These are phyloP conservation scores for Uria aalge DNA, from an alignment of 2,113 vertebrate genomes.

Conservation along the genomic window DNA sequence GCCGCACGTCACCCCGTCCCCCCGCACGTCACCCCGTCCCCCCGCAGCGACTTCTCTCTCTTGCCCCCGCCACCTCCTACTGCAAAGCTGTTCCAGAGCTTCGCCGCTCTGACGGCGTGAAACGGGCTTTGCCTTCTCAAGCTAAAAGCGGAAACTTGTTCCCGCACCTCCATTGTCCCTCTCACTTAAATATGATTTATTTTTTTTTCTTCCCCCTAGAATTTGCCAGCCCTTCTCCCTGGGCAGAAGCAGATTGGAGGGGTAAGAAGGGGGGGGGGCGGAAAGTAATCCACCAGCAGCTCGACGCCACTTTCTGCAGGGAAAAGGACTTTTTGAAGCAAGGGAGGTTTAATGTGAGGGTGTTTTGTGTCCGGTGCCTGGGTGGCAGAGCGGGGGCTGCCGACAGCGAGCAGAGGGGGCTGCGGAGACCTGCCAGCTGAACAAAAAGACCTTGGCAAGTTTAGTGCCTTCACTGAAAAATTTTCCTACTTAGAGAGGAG, in stretches of 20 bases:
- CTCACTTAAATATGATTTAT: neutral
- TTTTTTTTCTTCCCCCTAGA: neutral
- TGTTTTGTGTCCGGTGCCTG: neutral
- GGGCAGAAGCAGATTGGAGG: neutral
- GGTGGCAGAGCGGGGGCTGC: neutral
- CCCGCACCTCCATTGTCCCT: slow-evolving; percentile 24
- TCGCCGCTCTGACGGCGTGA: neutral
- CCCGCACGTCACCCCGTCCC: neutral
- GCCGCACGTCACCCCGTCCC: too few species aligned
- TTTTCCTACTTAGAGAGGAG: slow-evolving; percentile 12
- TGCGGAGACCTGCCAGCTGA: slow-evolving; percentile 22
- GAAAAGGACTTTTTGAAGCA: neutral
- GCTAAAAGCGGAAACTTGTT: slow-evolving; percentile 47
- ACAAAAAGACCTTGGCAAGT: slow-evolving; percentile 21
- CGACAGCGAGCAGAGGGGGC: neutral
- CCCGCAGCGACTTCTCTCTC: neutral
- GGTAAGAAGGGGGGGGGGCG: neutral
- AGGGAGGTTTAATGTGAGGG: neutral
- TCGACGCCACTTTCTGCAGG: neutral
- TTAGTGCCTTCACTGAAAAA: neutral
- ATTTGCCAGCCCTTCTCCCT: neutral
- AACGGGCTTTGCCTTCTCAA: neutral
- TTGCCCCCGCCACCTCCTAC: slow-evolving; percentile 56
- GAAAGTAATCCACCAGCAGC: neutral
- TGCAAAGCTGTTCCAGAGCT: slow-evolving; percentile 45